Percentiles rank a stretch among this genome's conserved stretches.
These are phyloP conservation scores for Mesocentrotus franciscanus DNA, from an alignment of 53 echinoderm and acorn worm genomes.

Conservation along the genomic window DNA sequence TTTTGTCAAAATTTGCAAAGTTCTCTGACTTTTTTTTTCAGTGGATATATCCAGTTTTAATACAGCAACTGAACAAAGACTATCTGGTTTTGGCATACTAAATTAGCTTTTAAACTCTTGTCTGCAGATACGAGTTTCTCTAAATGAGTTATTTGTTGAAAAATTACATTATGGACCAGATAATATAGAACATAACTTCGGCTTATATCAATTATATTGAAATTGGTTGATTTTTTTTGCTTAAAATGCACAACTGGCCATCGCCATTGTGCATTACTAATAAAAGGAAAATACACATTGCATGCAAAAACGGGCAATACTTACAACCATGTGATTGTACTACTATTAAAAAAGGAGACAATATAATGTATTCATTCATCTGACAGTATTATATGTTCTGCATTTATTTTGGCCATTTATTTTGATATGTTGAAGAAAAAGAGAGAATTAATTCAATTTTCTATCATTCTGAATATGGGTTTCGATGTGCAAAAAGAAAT, in stretches of 20 bases:
- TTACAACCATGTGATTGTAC: not conserved
- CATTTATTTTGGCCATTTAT: conserved; percentile 45
- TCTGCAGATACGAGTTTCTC: not conserved
- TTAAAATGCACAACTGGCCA: not conserved
- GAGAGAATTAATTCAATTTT: not conserved
- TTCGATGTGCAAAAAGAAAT: conserved; percentile 30
- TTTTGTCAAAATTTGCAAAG: not conserved
- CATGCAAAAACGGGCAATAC: conserved; percentile 3
- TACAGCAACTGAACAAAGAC: not conserved
- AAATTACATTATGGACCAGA: not conserved
- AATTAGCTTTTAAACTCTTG: not conserved
- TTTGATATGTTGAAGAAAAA: conserved; percentile 8
- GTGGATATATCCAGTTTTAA: not conserved
- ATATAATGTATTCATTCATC: conserved; percentile 51
- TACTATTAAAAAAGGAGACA: not conserved
- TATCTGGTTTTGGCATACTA: conserved; percentile 23
- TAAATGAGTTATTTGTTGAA: not conserved
- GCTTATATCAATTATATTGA: not conserved
- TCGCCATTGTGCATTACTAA: not conserved
- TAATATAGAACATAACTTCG: not conserved
- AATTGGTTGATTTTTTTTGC: not conserved
- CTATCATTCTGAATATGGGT: conserved; percentile 45
- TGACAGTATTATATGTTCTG: conserved; percentile 49
- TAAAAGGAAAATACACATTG: not conserved
- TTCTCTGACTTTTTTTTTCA: not conserved